A percentile compares a stretch with the other conserved stretches of the same genome.
phyloP scores from a whole-genome alignment of 2,113 vertebrate genomes.

The Antennarius striatus region DNA sequence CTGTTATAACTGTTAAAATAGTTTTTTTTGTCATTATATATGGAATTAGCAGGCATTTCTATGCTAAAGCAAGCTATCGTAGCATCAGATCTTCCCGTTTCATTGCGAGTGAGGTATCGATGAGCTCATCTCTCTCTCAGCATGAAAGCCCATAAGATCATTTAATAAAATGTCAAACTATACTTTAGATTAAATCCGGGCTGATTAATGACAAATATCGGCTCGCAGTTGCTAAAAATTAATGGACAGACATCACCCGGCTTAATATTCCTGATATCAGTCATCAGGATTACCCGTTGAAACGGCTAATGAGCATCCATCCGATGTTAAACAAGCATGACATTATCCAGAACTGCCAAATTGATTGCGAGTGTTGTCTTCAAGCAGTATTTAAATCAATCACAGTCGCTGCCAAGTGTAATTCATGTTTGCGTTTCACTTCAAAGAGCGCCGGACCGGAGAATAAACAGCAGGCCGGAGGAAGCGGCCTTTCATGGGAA shows the following conservation, averaged over 20 bases:
- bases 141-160: neutral
- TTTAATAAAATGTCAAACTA: neutral
- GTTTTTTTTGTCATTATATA: too few species aligned
- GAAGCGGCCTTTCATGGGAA: slow-evolving; percentile 37
- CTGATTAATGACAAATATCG: neutral
- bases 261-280: neutral
- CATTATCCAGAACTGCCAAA: slow-evolving; percentile 58
- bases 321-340: slow-evolving; percentile 62
- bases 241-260: neutral
- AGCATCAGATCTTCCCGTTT: too few species aligned
- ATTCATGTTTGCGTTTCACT: slow-evolving; percentile 62
- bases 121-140: neutral
- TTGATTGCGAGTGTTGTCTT: slow-evolving; percentile 63
- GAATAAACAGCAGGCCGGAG: slow-evolving; percentile 44
- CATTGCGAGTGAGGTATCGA: neutral
- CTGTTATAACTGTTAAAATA: too few species aligned
- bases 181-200: neutral
- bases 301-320: slow-evolving; percentile 39
- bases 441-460: slow-evolving; percentile 63
- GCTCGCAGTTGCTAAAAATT: neutral
- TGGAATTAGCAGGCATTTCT: too few species aligned
- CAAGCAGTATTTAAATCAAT: slow-evolving; percentile 65
- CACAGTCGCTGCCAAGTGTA: slow-evolving; percentile 59
- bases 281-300: slow-evolving; percentile 7
- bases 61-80: too few species aligned